These are phyloP conservation scores for Platysteira castanea DNA, from an alignment of 2,113 vertebrate species.

Conservation along the genomic window DNA sequence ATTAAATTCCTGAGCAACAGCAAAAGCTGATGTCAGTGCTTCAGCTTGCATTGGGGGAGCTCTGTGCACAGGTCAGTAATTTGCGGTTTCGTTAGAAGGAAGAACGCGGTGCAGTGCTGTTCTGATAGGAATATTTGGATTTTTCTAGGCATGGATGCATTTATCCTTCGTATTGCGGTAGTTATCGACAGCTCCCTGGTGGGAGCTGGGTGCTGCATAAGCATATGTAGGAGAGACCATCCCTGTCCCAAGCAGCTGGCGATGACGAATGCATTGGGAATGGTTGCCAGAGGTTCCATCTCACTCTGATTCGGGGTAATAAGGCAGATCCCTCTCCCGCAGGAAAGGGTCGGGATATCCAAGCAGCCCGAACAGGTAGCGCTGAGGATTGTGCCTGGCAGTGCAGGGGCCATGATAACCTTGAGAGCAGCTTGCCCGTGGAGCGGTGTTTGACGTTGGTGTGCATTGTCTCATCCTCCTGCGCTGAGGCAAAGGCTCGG, in stretches of 20 bases:
- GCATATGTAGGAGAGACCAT: neutral
- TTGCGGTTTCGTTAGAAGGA: conserved; percentile 12
- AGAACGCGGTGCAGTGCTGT: neutral
- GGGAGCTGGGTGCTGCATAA: neutral
- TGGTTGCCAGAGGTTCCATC: neutral
- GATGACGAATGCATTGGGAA: neutral
- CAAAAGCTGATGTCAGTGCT: conserved; percentile 64
- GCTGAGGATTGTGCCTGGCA: neutral
- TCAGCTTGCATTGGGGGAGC: conserved; percentile 52
- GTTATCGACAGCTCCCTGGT: neutral
- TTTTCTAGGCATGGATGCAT: neutral
- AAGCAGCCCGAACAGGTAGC: neutral
- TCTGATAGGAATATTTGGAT: neutral
- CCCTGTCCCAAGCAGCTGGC: neutral
- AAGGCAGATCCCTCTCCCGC: neutral
- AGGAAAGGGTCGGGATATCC: neutral
- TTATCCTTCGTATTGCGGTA: neutral
- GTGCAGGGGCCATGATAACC: conserved; percentile 17
- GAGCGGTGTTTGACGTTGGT: neutral
- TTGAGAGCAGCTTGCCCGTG: neutral
- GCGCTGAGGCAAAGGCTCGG: neutral
- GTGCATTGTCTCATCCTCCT: neutral
- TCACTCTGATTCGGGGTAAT: neutral
- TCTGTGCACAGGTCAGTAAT: conserved; percentile 57
- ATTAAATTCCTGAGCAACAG: conserved; percentile 65